Base-by-base conservation (phyloP, 37 sponge, comb jelly and placozoan species). In the Halisarca cf. caerulea region DNA sequence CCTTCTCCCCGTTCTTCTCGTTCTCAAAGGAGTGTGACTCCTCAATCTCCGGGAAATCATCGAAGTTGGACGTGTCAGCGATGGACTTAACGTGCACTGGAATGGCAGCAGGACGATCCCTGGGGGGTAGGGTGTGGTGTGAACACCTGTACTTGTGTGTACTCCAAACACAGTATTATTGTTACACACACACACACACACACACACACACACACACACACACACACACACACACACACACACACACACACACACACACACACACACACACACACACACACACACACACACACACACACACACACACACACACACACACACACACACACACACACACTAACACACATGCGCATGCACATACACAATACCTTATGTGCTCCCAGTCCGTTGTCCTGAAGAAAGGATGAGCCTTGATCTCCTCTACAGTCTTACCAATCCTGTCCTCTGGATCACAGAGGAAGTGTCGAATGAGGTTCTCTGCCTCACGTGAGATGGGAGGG, bases 61-160 rank as follows among this genome's bases (percentile, higher is more conserved):
- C 98, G 80, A 98, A 98, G 87, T 98, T 98, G 2, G 96, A 95
- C 6, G 98, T 98, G 79, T 98, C 98, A 68, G 95, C 94, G 72
- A 98, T 95, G n/a, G 94, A 93, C 81, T 90, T 93, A 73, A 98
- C 94, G 40, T 90, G 74, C 77, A 98, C 88, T 27, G 89, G 88
- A 41, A 98, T 95, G 45, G 98, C 96, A 0, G 98, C 94, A 23
- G 98, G 98, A 17, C 98, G 81, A 70, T 97, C 95, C n/a, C n/a
- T n/a, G n/a, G n/a, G n/a, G n/a, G n/a, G n/a, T n/a, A n/a, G n/a
- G n/a, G n/a, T n/a, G n/a, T n/a, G n/a, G n/a, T n/a, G n/a, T n/a
- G n/a, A n/a, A n/a, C n/a, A n/a, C n/a, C n/a, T n/a, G n/a, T n/a
- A n/a, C n/a, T n/a, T n/a, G n/a, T n/a, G n/a, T n/a, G n/a, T n/a